Base-by-base conservation (phyloP, 1,140 invertebrate species). In the Bombus turneri region DNA sequence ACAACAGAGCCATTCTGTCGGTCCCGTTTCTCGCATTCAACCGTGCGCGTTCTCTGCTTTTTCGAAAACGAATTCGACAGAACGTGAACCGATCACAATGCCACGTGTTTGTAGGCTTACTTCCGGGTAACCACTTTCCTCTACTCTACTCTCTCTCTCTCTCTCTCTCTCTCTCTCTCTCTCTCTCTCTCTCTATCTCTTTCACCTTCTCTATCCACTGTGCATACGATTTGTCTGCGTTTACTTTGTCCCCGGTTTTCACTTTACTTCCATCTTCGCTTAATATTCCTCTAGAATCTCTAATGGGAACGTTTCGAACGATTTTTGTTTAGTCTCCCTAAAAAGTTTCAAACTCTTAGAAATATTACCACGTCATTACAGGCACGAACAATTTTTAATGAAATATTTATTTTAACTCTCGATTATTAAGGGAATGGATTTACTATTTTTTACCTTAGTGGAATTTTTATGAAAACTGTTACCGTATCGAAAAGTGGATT, bases 1-100 rank as follows among this genome's bases (percentile, higher is more conserved):
- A 86, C 87, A 81, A 87, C 88, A 85, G 76, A 87, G 83, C 90
- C 88, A 82, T 88, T 91, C 85, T 88, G 80, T 75, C 78, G 85
- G 77, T 81, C 87, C 85, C 86, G 81, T 92, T 92, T 93, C 88
- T 90, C 86, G 83, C 82, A 92, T 92, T 94, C 86, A 87, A 34
- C 71, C 71, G 68, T 53, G 82, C 81, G 79, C 73, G 75, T 88
- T 86, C 72, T 72, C 83, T 83, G 90, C 86, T 91, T 91, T 91
- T 90, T 93, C 88, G 76, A 92, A 66, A 92, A 90, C 87, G 79
- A 87, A 90, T 90, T 83, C 82, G 83, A 89, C 86, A 80, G 72
- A 79, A 76, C 59, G 43, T 53, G 64, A 25, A 39, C n/a, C 31
- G 72, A 83, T 88, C 68, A 57, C 78, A 86, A 83, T 83, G 47